phyloP scores from a whole-genome alignment of 2,888 invertebrate genomes.

The Drosophila neotestacea region DNA sequence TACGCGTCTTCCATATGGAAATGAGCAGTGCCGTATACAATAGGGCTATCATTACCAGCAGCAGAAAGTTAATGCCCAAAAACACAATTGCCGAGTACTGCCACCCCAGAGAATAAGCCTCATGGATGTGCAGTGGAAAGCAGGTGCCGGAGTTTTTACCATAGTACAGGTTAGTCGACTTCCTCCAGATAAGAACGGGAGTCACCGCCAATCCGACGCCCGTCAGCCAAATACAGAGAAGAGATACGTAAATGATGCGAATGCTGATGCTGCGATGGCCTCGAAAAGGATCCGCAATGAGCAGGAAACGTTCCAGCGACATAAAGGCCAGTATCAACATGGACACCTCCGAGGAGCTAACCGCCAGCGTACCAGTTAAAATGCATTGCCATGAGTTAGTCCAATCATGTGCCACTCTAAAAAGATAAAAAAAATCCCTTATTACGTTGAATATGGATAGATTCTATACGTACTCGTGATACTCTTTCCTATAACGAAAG shows the following conservation, averaged over 20 bases:
- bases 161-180: slow-evolving; percentile 88
- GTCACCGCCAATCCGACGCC: slow-evolving; percentile 88
- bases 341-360: slow-evolving; percentile 90
- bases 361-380: slow-evolving; percentile 88
- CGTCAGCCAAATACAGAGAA: slow-evolving; percentile 87
- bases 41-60: slow-evolving; percentile 87
- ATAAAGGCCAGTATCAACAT: slow-evolving; percentile 89
- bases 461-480: slow-evolving; percentile 84
- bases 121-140: slow-evolving; percentile 89
- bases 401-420: slow-evolving; percentile 87
- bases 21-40: slow-evolving; percentile 88
- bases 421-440: background rate
- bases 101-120: slow-evolving; percentile 89
- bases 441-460: background rate
- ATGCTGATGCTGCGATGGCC: slow-evolving; percentile 86
- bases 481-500: slow-evolving; percentile 87
- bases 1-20: slow-evolving; percentile 88
- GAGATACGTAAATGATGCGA: slow-evolving; percentile 86
- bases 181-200: slow-evolving; percentile 88
- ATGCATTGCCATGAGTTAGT: slow-evolving; percentile 89
- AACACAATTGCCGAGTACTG: slow-evolving; percentile 90
- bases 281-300: slow-evolving; percentile 88
- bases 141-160: slow-evolving; percentile 89
- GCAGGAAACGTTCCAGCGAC: slow-evolving; percentile 89
- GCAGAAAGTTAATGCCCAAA: slow-evolving; percentile 88